phyloP scores from a whole-genome alignment of 2,113 vertebrate species.

The Thalassarche chlororhynchos region DNA sequence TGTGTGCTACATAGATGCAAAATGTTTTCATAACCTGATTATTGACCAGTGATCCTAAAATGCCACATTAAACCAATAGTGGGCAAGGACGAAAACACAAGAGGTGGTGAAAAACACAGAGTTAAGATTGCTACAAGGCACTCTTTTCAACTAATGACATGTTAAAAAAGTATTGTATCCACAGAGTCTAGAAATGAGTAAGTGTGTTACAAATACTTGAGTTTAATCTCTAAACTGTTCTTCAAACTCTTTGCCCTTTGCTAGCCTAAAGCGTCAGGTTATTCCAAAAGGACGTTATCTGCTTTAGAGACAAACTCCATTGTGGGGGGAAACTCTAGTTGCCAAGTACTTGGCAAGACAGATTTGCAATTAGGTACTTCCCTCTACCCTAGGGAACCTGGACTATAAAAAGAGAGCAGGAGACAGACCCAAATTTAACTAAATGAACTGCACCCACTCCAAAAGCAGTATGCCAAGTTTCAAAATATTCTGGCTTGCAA shows the following conservation, averaged over 20 bases:
- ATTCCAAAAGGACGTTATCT: neutral
- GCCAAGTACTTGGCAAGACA: slow-evolving; percentile 30
- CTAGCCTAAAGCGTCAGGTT: neutral
- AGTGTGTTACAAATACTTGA: neutral
- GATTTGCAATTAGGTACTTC: slow-evolving; percentile 23
- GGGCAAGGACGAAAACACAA: neutral
- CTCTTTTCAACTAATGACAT: neutral
- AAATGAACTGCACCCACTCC: slow-evolving; percentile 28
- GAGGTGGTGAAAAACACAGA: neutral
- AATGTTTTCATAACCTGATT: neutral
- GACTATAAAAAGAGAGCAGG: neutral
- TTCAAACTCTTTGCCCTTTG: slow-evolving; percentile 30
- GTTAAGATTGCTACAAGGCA: neutral
- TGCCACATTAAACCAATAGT: neutral
- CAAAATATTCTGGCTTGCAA: neutral
- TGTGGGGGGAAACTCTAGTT: neutral
- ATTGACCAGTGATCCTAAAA: neutral
- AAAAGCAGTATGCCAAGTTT: slow-evolving; percentile 29
- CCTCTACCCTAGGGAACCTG: neutral
- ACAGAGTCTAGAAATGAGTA: slow-evolving; percentile 3
- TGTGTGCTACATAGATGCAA: neutral
- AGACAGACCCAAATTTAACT: neutral
- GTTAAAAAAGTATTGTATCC: neutral
- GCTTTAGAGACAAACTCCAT: neutral
- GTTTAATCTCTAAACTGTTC: neutral